Base-by-base conservation (phyloP, 1,140 invertebrate species). In the Xylocopa sonorina region DNA sequence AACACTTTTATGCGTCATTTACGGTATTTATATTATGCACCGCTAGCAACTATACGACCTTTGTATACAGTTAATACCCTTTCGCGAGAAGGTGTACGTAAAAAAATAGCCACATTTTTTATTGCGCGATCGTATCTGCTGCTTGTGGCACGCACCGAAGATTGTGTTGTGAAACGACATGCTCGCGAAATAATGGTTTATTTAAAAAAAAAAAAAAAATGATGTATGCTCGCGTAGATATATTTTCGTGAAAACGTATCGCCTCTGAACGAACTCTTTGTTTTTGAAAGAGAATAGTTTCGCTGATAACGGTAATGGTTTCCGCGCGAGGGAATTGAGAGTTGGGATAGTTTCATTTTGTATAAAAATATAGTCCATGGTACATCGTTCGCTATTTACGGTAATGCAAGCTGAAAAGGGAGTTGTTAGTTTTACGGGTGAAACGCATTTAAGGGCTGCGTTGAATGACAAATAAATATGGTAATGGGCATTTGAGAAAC, bases 381-480 rank as follows among this genome's bases (percentile, higher is more conserved):
- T 3, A 57, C 43, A 53, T 53, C 2, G 66, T 68, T 24, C 21
- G 0, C 14, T 53, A 43, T 43, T 10, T 2, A 21, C 48, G 27
- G 18, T n/a, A 9, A 43, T 46, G 24, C n/a, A 34, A 27, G 34
- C 41, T 0, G n/a, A 1, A 46, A 27, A 48, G 43, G 21, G 50
- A 60, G 55, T 62, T 60, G 79, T 14, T 38, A 60, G 55, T 80
- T 62, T 64, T 68, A 73, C 64, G 46, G 60, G 69, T 77, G 63
- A 77, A 73, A 53, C 69, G 75, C 57, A 43, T 74, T 86, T 82
- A 79, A 73, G 75, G n/a, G n/a, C 55, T 88, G 84, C 87, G 89
- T 88, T 85, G 80, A 88, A 81, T 81, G 89, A 91, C 89, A 92
- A 92, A 91, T 92, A 92, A 92, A 92, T 90, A 92, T 92, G 90